A percentile compares a stretch with the other conserved stretches of the same genome.
Evolutionary conservation across 2,888 invertebrate species (phyloP).

Genomic region (Mayetiola destructor): DNA sequence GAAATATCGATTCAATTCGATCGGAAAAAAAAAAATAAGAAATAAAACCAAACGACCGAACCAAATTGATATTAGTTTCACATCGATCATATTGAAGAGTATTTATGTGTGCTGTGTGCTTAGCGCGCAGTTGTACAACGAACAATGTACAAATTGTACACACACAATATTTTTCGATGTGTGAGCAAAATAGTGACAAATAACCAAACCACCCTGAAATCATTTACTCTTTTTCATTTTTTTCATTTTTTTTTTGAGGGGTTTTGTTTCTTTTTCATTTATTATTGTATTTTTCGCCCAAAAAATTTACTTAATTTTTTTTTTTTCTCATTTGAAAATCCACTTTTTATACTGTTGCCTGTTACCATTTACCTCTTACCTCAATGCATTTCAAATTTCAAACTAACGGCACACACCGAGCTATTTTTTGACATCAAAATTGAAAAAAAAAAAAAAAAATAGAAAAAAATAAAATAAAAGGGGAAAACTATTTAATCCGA

Average conservation of each 20-base stretch:
- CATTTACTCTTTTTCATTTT: conserved; percentile 1
- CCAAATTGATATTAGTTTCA: conserved; percentile 9
- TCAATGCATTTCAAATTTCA: no score
- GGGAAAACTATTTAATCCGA: background rate
- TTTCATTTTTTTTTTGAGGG: background rate
- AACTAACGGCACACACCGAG: no score
- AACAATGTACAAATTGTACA: background rate
- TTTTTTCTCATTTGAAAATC: background rate
- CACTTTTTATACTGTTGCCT: no score
- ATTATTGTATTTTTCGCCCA: no score
- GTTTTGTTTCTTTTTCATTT: no score
- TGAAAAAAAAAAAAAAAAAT: no score
- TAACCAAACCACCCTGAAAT: background rate
- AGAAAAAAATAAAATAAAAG: no score
- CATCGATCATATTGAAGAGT: conserved; percentile 10
- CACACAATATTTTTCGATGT: background rate
- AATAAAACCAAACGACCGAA: background rate
- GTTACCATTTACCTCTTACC: no score
- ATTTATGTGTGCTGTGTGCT: background rate
- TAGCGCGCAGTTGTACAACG: no score
- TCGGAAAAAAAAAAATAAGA: background rate
- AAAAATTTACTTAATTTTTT: background rate
- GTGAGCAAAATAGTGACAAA: background rate
- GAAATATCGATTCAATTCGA: no score
- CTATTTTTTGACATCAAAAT: no score